A percentile compares a stretch with the other conserved stretches of the same genome.
Evolutionary conservation across 2,888 invertebrate genomes (phyloP).

Genomic region (Machimus atricapillus): DNA sequence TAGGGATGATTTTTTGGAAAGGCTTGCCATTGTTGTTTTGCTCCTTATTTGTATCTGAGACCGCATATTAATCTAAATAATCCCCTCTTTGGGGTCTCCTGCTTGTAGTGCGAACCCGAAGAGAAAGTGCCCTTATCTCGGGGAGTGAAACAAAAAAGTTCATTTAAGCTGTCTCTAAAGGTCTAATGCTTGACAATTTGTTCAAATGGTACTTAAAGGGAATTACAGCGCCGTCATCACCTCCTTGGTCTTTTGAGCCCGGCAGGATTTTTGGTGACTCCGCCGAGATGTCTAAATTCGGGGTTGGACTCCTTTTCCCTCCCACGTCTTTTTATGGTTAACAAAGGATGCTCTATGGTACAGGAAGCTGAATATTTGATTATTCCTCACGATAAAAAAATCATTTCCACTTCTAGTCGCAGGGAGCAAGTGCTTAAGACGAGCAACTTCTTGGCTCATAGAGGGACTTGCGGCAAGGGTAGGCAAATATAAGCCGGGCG

Average conservation of each 20-base stretch:
- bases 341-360: constrained; percentile 30
- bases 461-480: neutral
- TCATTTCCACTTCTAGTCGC: constrained; percentile 28
- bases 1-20: neutral
- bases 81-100: neutral
- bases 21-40: neutral
- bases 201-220: constrained; percentile 35
- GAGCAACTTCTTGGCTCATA: neutral
- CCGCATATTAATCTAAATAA: constrained; percentile 34
- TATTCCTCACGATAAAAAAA: constrained; percentile 38
- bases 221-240: constrained; percentile 36
- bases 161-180: constrained; percentile 30
- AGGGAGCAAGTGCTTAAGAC: neutral
- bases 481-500: neutral
- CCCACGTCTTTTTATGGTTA: neutral
- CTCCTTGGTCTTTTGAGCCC: constrained; percentile 8
- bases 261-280: constrained; percentile 3
- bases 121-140: neutral
- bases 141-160: constrained; percentile 16
- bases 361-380: constrained; percentile 39
- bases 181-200: constrained; percentile 34
- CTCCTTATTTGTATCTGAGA: neutral
- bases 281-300: neutral
- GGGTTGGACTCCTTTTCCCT: neutral
- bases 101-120: neutral